phyloP scores from a whole-genome alignment of 2,113 vertebrate species.

The Acanthisitta chloris region DNA sequence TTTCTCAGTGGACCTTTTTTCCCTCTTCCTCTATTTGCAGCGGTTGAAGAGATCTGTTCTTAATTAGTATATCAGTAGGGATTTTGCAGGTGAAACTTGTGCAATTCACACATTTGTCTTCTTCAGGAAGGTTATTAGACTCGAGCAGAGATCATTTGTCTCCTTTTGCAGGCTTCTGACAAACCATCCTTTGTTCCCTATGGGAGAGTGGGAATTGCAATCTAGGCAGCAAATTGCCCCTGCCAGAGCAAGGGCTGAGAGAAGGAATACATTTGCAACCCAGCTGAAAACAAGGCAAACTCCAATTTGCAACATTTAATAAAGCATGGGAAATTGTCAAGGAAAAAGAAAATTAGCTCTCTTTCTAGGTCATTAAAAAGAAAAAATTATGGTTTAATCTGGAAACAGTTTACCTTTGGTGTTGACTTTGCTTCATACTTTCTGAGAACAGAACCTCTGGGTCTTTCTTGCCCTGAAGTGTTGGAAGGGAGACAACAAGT shows the following conservation, averaged over 20 bases:
- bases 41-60: neutral
- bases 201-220: slow-evolving; percentile 25
- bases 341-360: neutral
- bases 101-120: slow-evolving; percentile 57
- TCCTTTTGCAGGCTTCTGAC: slow-evolving; percentile 38
- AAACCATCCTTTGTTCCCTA: neutral
- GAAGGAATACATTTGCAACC: neutral
- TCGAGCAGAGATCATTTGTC: slow-evolving; percentile 53
- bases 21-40: neutral
- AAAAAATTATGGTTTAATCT: neutral
- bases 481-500: neutral
- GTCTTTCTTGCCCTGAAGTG: neutral
- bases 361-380: neutral
- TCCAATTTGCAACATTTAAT: neutral
- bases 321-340: neutral
- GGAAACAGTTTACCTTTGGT: neutral
- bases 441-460: neutral
- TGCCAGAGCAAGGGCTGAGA: neutral
- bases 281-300: neutral
- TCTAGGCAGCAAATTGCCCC: slow-evolving; percentile 42
- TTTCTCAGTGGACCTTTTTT: neutral
- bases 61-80: slow-evolving; percentile 54
- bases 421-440: neutral
- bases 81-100: slow-evolving; percentile 59
- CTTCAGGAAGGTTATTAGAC: slow-evolving; percentile 58